Base-by-base conservation (phyloP, 2,888 invertebrate genomes). In the Endomychus coccineus region DNA sequence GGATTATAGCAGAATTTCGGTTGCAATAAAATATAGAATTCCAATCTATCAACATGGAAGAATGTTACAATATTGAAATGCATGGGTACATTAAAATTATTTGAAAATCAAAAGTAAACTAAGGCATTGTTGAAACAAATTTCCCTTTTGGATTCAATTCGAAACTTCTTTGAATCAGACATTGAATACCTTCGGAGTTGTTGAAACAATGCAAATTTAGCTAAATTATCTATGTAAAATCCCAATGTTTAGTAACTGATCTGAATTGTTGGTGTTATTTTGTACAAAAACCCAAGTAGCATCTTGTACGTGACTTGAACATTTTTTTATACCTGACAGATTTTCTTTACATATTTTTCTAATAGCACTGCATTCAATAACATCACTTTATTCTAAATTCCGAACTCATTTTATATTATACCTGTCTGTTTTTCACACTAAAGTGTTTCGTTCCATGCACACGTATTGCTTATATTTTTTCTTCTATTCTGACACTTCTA, bases 401-500 rank as follows among this genome's bases (percentile, higher is more conserved):
- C 7, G 7, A n/a, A 11, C 9, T 28, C 16, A 15, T 14, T 7
- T 4, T 24, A 22, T 24, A 33, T 33, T 12, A 17, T 16, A 17
- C 28, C 7, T 11, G 5, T 14, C 13, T 4, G 21, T 28, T 34
- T 34, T 40, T 52, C 48, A 51, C 54, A 58, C 59, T 22, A 28
- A 38, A 33, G 28, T 34, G 38, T 33, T 33, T 28, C 28, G 32
- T 33, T 58, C 58, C 54, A 58, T 62, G 63, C 63, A 62, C 64
- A 53, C 61, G 58, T 62, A 61, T 62, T 59, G 63, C 62, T 64
- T 66, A 59, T 60, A 60, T 66, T 65, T 58, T 65, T 63, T 65
- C 65, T 61, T 62, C 62, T 66, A 66, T 67, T 67, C 66, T 67
- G 66, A 67, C 67, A 67, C 67, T 65, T 66, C 66, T 67, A 66